Evolutionary conservation across 2,113 vertebrate species (phyloP), one percentile per base, ranked within the genome.

Genomic region (Tetraodon nigroviridis): DNA sequence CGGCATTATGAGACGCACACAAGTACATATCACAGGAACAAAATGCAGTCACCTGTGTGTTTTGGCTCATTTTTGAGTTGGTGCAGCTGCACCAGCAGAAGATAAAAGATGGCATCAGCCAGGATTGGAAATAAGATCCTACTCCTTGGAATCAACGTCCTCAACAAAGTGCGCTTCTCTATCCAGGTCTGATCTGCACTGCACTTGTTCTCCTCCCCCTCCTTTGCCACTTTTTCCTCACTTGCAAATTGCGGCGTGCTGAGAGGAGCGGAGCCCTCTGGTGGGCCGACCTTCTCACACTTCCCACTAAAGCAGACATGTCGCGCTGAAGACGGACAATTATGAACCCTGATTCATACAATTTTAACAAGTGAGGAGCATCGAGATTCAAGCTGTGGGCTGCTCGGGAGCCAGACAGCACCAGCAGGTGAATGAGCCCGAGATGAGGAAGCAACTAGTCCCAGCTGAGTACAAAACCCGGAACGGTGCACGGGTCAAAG

Each of bases 201-300:
- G 8, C 32, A 37, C 11, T 37, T 3, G 32, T 10, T 37, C 32
- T 37, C 32, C 32, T 37, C 48, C 51, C 48, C 46, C 63, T 42
- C 65, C 5, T 52, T 52, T 44, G 21, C 54, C 60, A 48, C 63
- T 73, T 73, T 56, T 62, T 57, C 61, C 74, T 73, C 65, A 58
- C 67, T 77, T 55, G 2, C 1, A 37, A 56, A 64, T 51, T 16
- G 56, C 62, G 64, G 75, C 64, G 70, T 64, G 66, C 63, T 6
- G 62, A 45, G 68, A 37, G 32, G 32, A 67, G 70, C 51, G 6
- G 22, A 51, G 61, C 54, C 77, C 81, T 73, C 72, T 59, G 10
- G 68, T 13, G 73, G 67, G 66, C 63, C 71, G 74, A 87, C 81
- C 81, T 81, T 82, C 81, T 76, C 71, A 57, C 65, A 71, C 63